Percentiles rank a stretch among this genome's conserved stretches.
Conservation (phyloP, 2,113 vertebrate genomes). For the Spermophilus dauricus region DNA sequence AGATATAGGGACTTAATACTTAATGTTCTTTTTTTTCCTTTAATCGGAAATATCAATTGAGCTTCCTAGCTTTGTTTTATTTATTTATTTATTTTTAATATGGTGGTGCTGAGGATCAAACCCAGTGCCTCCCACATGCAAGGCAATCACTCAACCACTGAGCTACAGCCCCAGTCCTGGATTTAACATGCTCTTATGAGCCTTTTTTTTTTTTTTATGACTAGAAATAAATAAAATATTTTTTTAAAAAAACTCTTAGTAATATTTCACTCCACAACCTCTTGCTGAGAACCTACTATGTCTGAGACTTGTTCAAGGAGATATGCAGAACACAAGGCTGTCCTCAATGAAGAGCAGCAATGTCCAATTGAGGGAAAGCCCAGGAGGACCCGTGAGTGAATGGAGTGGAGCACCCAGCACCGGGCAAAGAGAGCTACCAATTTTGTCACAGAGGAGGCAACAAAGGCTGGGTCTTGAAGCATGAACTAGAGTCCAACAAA, state of each 20-base stretch:
- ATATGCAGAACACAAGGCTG: not conserved
- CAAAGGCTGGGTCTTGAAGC: not conserved
- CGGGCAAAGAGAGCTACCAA: not conserved
- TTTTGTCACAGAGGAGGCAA: not conserved
- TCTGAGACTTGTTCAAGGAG: not conserved
- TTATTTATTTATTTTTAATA: too few species aligned
- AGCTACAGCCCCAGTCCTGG: too few species aligned
- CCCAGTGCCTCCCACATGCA: too few species aligned
- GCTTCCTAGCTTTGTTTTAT: too few species aligned
- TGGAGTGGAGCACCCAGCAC: not conserved
- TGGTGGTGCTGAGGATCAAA: too few species aligned
- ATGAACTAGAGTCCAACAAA: not conserved
- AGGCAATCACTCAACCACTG: too few species aligned
- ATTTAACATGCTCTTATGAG: not conserved
- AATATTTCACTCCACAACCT: not conserved
- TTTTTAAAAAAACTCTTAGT: not conserved
- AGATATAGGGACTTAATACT: not conserved
- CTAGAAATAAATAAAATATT: constrained; percentile 43
- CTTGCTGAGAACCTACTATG: not conserved
- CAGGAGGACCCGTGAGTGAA: not conserved
- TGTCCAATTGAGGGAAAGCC: not conserved
- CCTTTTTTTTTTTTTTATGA: not conserved
- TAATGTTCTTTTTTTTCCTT: constrained; percentile 6
- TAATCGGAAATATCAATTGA: not conserved
- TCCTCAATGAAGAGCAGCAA: not conserved